Base-by-base conservation (phyloP, 2,113 vertebrate species). In the Cephalopterus ornatus region DNA sequence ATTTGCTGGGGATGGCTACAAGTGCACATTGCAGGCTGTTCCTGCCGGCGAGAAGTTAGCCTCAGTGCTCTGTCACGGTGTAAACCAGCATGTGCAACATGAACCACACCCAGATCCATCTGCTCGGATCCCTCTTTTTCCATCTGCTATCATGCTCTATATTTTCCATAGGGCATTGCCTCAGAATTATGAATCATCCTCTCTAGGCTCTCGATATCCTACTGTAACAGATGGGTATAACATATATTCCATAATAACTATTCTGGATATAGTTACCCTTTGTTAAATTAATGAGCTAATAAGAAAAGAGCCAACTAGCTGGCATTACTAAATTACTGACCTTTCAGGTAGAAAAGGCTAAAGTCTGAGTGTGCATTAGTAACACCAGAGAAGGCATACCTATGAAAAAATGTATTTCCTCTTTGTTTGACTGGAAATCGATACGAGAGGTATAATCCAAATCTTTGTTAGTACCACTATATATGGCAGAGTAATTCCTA, bases 131-230 rank as follows among this genome's bases (percentile, higher is more conserved):
- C 50, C 4, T 84, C 65, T 84, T 87, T 67, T 62, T 65, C 77
- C 78, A 83, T 93, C 92, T 95, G 93, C 88, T 73, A 12, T 55
- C 53, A 12, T 27, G n/a, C 41, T 79, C n/a, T 67, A 8, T 71
- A 39, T 23, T 92, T 53, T 91, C 92, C 12, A 6, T 39, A 53
- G 63, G 82, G 86, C 80, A 37, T 23, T 58, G 72, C 78, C 56
- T 91, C 82, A 87, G 70, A 96, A 55, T 68, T 85, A 85, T 74
- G 62, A 93, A 73, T 82, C 79, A 63, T 89, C 28, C 50, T 92
- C 35, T 81, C 80, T n/a, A 84, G 59, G 85, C 23, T 72, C 27
- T 93, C 5, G 0, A 24, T 42, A 82, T 47, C 66, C 41, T 67
- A 27, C 76, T 71, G 47, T 71, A 93, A 71, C 88, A 93, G 92